Evolutionary conservation across 2,888 invertebrate species (phyloP), one percentile per base, ranked within the genome.

Genomic region (Bibio marci): DNA sequence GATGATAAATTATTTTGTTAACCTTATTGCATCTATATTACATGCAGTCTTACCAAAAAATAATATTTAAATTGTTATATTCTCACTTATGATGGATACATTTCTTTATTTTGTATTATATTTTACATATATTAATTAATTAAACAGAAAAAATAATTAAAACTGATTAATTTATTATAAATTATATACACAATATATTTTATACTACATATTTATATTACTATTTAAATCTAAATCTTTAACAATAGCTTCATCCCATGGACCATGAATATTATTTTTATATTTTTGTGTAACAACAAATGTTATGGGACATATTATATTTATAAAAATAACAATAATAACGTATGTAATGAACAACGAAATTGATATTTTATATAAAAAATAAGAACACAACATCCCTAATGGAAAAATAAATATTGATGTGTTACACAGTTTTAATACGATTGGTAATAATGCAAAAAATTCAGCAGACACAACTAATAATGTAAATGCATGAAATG

Each of bases 231-330:
- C n/a, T n/a, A n/a, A n/a, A n/a, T n/a, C n/a, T n/a, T 13, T 19
- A 45, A 78, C 76, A 49, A 85, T 65, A 11, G 95, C 95, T 56
- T 97, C 95, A 59, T 95, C 95, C 95, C 95, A 97, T 1, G 95
- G 95, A 0, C 95, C 95, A 59, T 94, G 82, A 45, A 92, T 94
- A 59, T 92, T 95, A 51, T 82, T 78, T 54, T 88, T 90, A 55
- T 78, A 76, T 28, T 66, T 73, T 53, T 86, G 83, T 66, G 79
- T 80, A 38, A 62, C 64, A 0, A 82, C 73, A 62, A 85, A 90
- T 55, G 77, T 69, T 3, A 71, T 54, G 1, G 88, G 88, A 53
- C 81, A 86, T 37, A 79, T 62, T 53, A 18, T n/a, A 53, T 76
- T 79, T 28, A 86, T 65, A 50, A 82, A 70, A 10, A 73, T 44